Base-by-base conservation (phyloP, 2,888 invertebrate genomes). In the Xestia xanthographa region DNA sequence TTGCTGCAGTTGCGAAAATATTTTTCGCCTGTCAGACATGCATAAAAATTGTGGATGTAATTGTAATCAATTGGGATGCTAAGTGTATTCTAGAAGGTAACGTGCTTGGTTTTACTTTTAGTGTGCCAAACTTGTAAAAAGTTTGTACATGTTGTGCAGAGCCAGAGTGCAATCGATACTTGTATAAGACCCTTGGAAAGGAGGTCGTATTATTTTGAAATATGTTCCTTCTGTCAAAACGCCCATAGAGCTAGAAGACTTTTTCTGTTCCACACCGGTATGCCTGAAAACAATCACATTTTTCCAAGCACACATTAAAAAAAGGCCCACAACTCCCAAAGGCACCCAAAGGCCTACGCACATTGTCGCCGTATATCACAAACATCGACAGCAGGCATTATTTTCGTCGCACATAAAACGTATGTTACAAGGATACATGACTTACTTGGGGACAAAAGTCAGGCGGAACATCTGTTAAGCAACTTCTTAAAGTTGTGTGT, bases 391-490 rank as follows among this genome's bases (percentile, higher is more conserved):
- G 66, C 65, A 75, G 66, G 66, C 72, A 82, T 83, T 84, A 87
- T 87, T 89, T 89, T 84, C 78, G 80, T 83, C 84, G 82, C 84
- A 90, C 80, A 90, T 90, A 90, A 91, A 89, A 90, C 82, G 86
- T 86, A 87, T 86, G 88, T 89, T 88, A 88, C 87, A 87, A 91
- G 90, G 89, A 92, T 91, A 92, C 91, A 93, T 88, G 91, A 91
- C 90, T 91, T 91, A 91, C 90, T 92, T 88, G 90, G 92, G 92
- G 91, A 93, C 94, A 93, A 93, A 93, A 94, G 94, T 94, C 93
- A 93, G 92, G 87, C 88, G 88, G 91, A 95, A 95, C 95, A 94
- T 95, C 94, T 95, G 95, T 94, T 95, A 93, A 93, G 92, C 91
- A 94, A 94, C 92, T 95, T 93, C 93, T 92, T 91, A 92, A 94